Percentiles rank a stretch among this genome's conserved stretches.
These are phyloP conservation scores for Torymus texanus DNA, from an alignment of 2,888 invertebrate genomes.

Conservation along the genomic window DNA sequence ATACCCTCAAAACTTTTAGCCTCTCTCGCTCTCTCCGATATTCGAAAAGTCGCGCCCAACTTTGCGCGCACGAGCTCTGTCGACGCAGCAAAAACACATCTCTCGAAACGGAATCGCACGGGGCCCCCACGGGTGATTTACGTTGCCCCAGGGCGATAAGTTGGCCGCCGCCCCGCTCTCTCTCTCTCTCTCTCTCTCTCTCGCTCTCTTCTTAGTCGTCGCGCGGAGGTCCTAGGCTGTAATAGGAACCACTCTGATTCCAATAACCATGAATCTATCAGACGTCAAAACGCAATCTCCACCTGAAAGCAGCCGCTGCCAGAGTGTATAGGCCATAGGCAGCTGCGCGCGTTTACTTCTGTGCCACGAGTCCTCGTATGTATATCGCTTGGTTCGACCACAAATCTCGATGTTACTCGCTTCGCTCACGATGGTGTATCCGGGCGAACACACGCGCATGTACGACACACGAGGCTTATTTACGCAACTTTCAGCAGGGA, in stretches of 20 bases:
- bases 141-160: conserved; percentile 67
- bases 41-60: conserved; percentile 53
- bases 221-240: conserved; percentile 51
- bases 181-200: conserved; percentile 39
- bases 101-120: conserved; percentile 59
- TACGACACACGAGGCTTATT: not conserved
- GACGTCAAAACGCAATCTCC: conserved; percentile 83
- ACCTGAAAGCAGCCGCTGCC: conserved; percentile 75
- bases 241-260: conserved; percentile 77
- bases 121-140: conserved; percentile 65
- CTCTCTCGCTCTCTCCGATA: conserved; percentile 4
- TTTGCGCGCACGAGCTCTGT: conserved; percentile 28
- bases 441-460: too few species aligned
- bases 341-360: not conserved
- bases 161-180: conserved; percentile 53
- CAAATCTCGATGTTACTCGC: too few species aligned
- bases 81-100: conserved; percentile 60
- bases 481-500: not conserved
- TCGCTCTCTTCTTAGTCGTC: conserved; percentile 51
- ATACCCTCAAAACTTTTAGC: conserved; percentile 35
- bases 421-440: too few species aligned
- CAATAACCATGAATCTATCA: conserved; percentile 89
- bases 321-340: conserved; percentile 41
- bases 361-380: too few species aligned
- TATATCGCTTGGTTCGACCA: too few species aligned